Percentiles rank a stretch among this genome's conserved stretches.
Evolutionary conservation across 2,797 vertebrate species (phyloP).

Genomic region (Melanotaenia trifasciata): DNA sequence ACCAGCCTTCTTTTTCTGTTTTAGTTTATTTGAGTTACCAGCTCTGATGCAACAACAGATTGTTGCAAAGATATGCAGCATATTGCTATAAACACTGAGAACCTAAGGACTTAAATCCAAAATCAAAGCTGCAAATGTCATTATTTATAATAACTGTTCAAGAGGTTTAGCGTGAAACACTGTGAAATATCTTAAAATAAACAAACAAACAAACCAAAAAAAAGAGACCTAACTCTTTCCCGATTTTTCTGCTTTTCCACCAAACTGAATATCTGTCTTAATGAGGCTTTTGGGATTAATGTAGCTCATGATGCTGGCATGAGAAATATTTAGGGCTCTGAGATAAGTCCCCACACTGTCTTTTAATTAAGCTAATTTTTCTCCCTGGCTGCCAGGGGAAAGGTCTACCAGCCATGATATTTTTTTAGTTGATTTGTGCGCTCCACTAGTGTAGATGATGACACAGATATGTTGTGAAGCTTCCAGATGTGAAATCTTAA

Average conservation of each 20-base stretch:
- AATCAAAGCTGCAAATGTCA: background rate
- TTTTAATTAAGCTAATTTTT: conserved; percentile 65
- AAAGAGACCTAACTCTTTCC: background rate
- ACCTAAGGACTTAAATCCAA: background rate
- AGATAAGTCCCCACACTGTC: conserved; percentile 51
- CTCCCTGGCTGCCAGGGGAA: conserved; percentile 21
- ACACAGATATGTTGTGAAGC: conserved; percentile 29
- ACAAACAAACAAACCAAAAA: background rate
- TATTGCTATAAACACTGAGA: background rate
- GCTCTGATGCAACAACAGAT: background rate
- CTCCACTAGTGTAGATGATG: conserved; percentile 57
- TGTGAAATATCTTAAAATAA: background rate
- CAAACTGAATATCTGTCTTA: conserved; percentile 37
- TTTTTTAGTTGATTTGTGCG: conserved; percentile 40
- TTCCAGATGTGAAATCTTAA: conserved; percentile 72
- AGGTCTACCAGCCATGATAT: conserved; percentile 14
- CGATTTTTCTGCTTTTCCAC: conserved; percentile 23
- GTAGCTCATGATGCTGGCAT: conserved; percentile 22
- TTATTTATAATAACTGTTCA: background rate
- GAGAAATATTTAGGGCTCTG: conserved; percentile 18
- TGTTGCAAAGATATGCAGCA: background rate
- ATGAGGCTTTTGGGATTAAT: conserved; percentile 35
- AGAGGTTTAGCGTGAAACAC: background rate
- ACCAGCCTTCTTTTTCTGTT: background rate
- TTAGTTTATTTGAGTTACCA: background rate